Conservation (phyloP, 2,888 invertebrate species). For the Acanthacorydalis orientalis region DNA sequence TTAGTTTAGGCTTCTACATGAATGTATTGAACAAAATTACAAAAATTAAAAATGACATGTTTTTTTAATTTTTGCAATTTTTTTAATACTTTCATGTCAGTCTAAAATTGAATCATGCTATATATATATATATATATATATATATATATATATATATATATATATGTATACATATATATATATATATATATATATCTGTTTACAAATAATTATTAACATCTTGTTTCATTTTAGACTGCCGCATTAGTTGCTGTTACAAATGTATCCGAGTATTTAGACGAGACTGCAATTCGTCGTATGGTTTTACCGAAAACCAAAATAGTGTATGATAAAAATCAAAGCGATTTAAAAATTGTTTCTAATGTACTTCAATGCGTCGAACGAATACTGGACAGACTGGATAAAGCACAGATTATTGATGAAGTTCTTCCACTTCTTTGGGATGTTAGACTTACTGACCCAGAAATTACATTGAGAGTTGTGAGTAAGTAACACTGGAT, state of each 20-base stretch:
- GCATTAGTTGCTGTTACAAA: slow-evolving; percentile 76
- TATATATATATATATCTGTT: too few species aligned
- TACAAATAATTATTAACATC: too few species aligned
- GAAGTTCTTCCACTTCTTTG: slow-evolving; percentile 80
- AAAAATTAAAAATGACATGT: too few species aligned
- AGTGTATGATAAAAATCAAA: slow-evolving; percentile 62
- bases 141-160: too few species aligned
- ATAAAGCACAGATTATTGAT: slow-evolving; percentile 75
- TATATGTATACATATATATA: too few species aligned
- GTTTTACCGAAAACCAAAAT: slow-evolving; percentile 70
- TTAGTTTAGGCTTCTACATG: too few species aligned
- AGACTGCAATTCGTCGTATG: slow-evolving; percentile 59
- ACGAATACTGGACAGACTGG: slow-evolving; percentile 65
- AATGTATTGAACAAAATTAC: too few species aligned
- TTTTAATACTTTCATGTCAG: too few species aligned
- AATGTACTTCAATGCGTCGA: slow-evolving; percentile 66
- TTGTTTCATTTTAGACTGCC: slow-evolving; percentile 52
- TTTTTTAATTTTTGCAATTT: too few species aligned
- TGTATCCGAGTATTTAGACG: slow-evolving; percentile 70
- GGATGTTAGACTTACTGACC: slow-evolving; percentile 71
- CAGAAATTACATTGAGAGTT: slow-evolving; percentile 75
- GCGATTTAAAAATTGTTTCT: slow-evolving; percentile 64
- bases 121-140: too few species aligned
- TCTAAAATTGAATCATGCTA: too few species aligned
- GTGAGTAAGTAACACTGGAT: slow-evolving; percentile 62